Conservation (phyloP, 2,113 vertebrate genomes). For the Tinamus guttatus region DNA sequence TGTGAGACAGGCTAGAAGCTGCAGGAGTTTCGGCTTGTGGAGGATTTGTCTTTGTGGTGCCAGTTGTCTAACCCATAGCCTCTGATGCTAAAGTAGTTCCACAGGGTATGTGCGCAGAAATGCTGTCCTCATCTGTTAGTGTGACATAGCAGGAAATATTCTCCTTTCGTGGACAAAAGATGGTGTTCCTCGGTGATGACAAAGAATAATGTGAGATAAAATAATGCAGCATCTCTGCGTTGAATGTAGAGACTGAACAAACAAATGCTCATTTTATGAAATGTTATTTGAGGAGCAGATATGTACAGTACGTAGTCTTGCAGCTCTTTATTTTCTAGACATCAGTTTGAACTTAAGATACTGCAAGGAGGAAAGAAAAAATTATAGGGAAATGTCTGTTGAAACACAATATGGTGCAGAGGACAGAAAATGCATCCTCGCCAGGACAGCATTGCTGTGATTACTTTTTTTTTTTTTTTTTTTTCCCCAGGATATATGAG, state of each 20-base stretch:
- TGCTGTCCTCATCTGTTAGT: background rate
- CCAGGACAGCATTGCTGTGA: background rate
- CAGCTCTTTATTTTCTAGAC: background rate
- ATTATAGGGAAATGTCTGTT: background rate
- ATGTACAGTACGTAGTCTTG: background rate
- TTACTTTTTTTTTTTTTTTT: background rate
- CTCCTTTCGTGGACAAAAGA: background rate
- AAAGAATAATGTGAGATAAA: background rate
- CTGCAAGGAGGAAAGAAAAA: background rate
- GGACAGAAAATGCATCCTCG: background rate
- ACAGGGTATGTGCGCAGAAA: accelerated
- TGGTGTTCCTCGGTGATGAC: background rate
- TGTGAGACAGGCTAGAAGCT: background rate
- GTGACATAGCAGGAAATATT: background rate
- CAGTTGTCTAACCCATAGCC: background rate
- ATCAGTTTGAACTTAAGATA: background rate
- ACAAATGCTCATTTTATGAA: background rate
- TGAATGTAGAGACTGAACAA: background rate
- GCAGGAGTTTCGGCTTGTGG: background rate
- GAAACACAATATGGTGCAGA: background rate
- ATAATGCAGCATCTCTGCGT: background rate
- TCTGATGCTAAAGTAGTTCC: background rate
- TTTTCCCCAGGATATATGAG: background rate
- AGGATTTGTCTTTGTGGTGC: background rate
- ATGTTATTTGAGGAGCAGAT: background rate